A percentile compares a stretch with the other conserved stretches of the same genome.
phyloP scores from a whole-genome alignment of 92 coral and sea anemone species.

The Heliopora coerulea region DNA sequence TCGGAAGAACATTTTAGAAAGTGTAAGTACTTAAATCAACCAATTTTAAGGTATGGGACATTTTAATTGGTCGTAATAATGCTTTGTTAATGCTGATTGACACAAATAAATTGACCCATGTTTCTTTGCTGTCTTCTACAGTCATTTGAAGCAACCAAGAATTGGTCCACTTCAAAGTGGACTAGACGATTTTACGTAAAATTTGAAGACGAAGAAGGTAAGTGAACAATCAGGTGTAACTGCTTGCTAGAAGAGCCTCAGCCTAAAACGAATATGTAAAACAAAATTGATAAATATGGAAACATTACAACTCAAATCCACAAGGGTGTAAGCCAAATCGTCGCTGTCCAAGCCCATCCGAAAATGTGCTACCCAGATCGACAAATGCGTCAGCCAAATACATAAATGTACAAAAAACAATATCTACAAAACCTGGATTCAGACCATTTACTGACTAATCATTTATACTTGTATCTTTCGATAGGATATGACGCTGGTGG shows the following conservation, averaged over 20 bases:
- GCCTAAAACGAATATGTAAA: too few species aligned
- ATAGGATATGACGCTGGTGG: constrained; percentile 96
- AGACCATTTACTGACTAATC: too few species aligned
- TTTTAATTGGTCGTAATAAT: not conserved
- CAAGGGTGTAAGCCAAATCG: too few species aligned
- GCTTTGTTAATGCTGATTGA: too few species aligned
- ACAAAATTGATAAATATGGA: too few species aligned
- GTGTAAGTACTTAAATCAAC: constrained; percentile 59
- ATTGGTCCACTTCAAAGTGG: constrained; percentile 75
- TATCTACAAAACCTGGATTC: too few species aligned
- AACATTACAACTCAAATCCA: too few species aligned
- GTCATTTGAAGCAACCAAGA: constrained; percentile 81
- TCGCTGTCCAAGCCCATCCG: too few species aligned
- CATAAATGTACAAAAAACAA: too few species aligned
- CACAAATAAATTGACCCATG: not conserved
- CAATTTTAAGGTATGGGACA: not conserved
- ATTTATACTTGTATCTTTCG: not conserved
- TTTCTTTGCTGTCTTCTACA: constrained; percentile 21
- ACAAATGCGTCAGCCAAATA: too few species aligned
- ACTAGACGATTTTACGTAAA: constrained; percentile 58
- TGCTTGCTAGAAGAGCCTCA: too few species aligned
- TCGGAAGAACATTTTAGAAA: constrained; percentile 71
- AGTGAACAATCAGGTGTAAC: not conserved
- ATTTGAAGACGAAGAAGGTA: constrained; percentile 84
- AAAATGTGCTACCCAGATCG: too few species aligned